Base-by-base conservation (phyloP, 30 jellyfish, hydroid and myxozoan genomes). In the Rhopilema esculentum region DNA sequence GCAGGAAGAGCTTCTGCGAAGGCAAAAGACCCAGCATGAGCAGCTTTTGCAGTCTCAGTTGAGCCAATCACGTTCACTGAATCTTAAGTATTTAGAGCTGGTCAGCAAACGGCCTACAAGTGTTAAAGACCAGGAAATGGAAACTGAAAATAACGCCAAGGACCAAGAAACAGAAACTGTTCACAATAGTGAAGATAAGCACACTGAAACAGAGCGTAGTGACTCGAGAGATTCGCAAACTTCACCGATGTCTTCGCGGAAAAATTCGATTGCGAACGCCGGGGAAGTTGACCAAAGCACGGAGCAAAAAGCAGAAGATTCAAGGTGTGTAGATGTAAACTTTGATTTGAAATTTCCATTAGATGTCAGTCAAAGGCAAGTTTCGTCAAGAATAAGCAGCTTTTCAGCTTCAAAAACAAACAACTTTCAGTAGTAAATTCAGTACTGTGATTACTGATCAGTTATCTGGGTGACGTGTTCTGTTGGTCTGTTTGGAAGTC, bases 111-210 rank as follows among this genome's bases (percentile, higher is more conserved):
- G 63, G 26, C 89, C 91, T 4, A 81, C 75, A 8, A 69, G 66
- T 40, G 91, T 69, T 0, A 86, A 63, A 78, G 94, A 75, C 49
- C 89, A 77, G 68, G 84, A 78, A 26, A 75, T 72, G 29, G 89
- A 27, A 66, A 77, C 88, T 24, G 94, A 86, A 21, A 53, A 52
- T 7, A 70, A 71, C 49, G 87, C 87, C 1, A 50, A 20, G 26
- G 96, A 87, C 78, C 96, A 78, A 62, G 80, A 78, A 52, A 87
- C 96, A 17, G 96, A 77, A 33, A 87, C 96, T 0, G 91, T 66
- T 27, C 63, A 30, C 19, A 68, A 65, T 21, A 77, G 49, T 21
- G 89, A 69, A 48, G 96, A 87, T 69, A 78, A 87, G 48, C 88
- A 70, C 73, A 87, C 96, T 0, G 96, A 87, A 52, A 87, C 96